Evolutionary conservation across 1,140 invertebrate species (phyloP).

Genomic region (Drosophila truncata): DNA sequence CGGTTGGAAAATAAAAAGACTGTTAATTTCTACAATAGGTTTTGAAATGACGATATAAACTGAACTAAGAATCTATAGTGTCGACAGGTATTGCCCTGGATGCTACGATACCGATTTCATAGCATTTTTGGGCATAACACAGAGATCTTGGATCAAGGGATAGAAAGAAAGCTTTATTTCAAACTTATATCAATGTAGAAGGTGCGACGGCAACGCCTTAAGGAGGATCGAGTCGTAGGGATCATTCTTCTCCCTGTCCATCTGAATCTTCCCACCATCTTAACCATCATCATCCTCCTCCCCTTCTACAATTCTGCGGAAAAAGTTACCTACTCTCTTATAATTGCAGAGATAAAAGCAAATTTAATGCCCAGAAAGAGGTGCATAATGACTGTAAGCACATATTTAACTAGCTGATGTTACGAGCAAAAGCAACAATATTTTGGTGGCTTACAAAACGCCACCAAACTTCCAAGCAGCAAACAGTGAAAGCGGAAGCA

Average conservation of each 20-base stretch:
- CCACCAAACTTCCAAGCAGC: conserved; percentile 48
- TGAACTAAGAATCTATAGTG: too few relatives aligned
- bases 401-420: conserved; percentile 42
- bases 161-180: neutral
- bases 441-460: conserved; percentile 44
- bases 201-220: neutral
- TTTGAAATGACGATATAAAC: neutral
- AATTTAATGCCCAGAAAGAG: conserved; percentile 52
- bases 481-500: conserved; percentile 75
- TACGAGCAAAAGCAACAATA: conserved; percentile 42
- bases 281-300: neutral
- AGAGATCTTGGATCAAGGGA: neutral
- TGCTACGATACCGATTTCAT: neutral
- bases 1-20: neutral
- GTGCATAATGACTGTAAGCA: conserved; percentile 55
- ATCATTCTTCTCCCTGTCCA: neutral
- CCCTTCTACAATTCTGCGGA: neutral
- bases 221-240: neutral
- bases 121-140: neutral
- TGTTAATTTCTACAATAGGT: neutral
- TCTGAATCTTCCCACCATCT: neutral
- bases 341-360: conserved; percentile 31
- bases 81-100: neutral
- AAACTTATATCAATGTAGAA: neutral
- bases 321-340: conserved; percentile 26